A percentile compares a stretch with the other conserved stretches of the same genome.
phyloP scores from a whole-genome alignment of 2,797 vertebrate species.

The Cryptoblepharus egeriae region DNA sequence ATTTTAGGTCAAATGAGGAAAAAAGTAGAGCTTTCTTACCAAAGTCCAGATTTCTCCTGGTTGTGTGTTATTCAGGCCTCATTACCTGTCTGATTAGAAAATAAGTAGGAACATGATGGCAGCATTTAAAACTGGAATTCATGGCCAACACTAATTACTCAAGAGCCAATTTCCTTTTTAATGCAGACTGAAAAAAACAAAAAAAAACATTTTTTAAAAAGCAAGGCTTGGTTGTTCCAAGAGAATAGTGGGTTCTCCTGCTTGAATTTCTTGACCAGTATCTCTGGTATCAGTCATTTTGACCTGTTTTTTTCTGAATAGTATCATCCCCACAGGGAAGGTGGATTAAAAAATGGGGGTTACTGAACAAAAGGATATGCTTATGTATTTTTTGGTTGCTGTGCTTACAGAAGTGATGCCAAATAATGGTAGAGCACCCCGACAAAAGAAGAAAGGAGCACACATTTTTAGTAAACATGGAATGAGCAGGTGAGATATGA shows the following conservation, averaged over 20 bases:
- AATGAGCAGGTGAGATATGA: background rate
- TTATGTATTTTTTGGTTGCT: background rate
- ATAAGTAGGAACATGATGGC: background rate
- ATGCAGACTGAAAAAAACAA: background rate
- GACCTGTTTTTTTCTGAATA: background rate
- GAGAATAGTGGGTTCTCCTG: background rate
- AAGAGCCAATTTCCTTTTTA: background rate
- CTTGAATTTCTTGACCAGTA: background rate
- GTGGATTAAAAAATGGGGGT: no score
- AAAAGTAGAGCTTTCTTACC: background rate
- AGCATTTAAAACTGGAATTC: background rate
- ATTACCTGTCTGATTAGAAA: slow-evolving; percentile 1
- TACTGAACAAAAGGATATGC: background rate
- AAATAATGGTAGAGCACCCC: background rate
- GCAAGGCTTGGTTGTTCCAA: background rate
- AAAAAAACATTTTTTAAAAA: background rate
- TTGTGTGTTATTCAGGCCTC: background rate
- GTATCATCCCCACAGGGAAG: background rate
- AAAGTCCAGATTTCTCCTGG: background rate
- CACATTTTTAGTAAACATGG: background rate
- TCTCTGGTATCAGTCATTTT: background rate
- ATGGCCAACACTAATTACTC: background rate
- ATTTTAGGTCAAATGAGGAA: background rate
- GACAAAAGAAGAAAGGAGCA: background rate
- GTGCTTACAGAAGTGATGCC: background rate